Base-by-base conservation (phyloP, 2,888 invertebrate species). In the Aporophyla nigra region DNA sequence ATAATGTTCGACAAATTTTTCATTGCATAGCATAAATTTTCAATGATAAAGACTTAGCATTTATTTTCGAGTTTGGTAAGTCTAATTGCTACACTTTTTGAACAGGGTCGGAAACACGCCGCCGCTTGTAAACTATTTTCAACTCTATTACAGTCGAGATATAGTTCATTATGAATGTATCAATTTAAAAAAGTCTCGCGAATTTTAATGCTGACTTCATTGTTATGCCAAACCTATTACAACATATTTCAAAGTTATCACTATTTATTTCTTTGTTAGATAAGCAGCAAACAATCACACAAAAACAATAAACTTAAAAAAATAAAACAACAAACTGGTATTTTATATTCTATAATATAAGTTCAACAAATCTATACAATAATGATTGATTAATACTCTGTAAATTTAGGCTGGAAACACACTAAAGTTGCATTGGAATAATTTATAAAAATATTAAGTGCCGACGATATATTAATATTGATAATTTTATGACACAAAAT, bases 351-450 rank as follows among this genome's bases (percentile, higher is more conserved):
- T 95, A 94, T 94, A 93, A 91, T 94, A 95, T 90, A 93, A 90
- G 86, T 94, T 94, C 89, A 95, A 94, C 92, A 93, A 93, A 86
- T 92, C 92, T 95, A 95, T 93, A 95, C 92, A 78, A 59, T 78
- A 67, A 94, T 91, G 90, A 90, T 91, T 91, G 90, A 90, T 92
- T 90, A 93, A 92, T 93, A 93, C 88, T 93, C 87, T 91, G 89
- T 88, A 85, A 82, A 86, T 90, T 86, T 88, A 90, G 86, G 88
- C 88, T 90, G 89, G 82, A 89, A 91, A 85, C 85, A 89, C 89
- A 90, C 86, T 90, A 89, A 86, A 84, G 83, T 63, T 68, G 69
- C 56, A 71, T 59, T 53, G 46, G 21, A 71, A 71, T 61, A 58
- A 71, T 46, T 54, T 43, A 21, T 58, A 56, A 49, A 62, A 56